Evolutionary conservation across 2,113 vertebrate species (phyloP).

Genomic region (Thalassarche chlororhynchos): DNA sequence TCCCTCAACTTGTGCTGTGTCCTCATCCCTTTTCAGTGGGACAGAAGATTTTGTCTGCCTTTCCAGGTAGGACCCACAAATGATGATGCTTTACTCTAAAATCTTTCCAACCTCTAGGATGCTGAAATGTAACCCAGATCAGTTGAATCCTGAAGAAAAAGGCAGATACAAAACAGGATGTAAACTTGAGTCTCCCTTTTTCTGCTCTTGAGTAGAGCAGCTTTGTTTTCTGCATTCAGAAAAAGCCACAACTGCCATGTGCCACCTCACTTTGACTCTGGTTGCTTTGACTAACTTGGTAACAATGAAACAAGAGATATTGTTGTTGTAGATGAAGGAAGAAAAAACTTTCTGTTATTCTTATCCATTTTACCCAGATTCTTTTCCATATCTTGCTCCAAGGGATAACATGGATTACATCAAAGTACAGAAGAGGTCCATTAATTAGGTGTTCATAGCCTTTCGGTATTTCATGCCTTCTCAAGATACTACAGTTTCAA

Average conservation of each 20-base stretch:
- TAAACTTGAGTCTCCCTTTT: background rate
- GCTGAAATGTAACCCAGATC: background rate
- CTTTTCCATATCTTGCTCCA: background rate
- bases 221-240: background rate
- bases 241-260: background rate
- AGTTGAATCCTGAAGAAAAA: background rate
- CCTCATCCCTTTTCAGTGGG: background rate
- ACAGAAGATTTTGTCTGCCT: background rate
- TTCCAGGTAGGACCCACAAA: background rate
- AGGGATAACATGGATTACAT: background rate
- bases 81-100: background rate
- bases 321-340: background rate
- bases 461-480: background rate
- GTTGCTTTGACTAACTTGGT: background rate
- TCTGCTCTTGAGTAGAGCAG: background rate
- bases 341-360: background rate
- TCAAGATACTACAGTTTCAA: background rate
- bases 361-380: background rate
- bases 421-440: background rate
- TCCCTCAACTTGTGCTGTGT: background rate
- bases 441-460: background rate
- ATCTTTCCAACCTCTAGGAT: background rate
- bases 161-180: background rate
- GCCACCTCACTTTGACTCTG: background rate
- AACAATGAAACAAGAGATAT: background rate